Base-by-base conservation (phyloP, 1,140 invertebrate genomes). In the Hirudo medicinalis region DNA sequence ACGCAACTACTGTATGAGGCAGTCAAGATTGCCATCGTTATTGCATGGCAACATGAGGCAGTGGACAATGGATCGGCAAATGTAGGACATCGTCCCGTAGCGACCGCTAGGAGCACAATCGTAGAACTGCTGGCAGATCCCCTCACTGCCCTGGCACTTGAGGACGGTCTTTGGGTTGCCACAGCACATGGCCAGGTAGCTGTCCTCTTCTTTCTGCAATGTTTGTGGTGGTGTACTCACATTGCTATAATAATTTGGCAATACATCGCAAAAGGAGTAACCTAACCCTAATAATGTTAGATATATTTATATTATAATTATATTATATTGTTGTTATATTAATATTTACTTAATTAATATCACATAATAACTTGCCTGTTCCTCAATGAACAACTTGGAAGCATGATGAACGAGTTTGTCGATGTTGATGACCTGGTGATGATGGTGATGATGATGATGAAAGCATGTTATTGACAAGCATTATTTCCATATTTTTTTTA, bases 51-150 rank as follows among this genome's bases (percentile, higher is more conserved):
- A 70, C 15, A 77, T 60, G n/a, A 82, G 57, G 13, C 74, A 73
- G 15, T 76, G 75, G 0, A 77, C 89, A 20, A 92, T 86, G 60
- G 93, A 90, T 77, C 91, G 87, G 40, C 92, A 91, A 76, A 99
- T 87, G 78, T 98, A 99, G 0, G 93, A 95, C 91, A 97, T 97
- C 22, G 95, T 97, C 71, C 96, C 96, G 82, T 88, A 97, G 78
- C 89, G 89, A 57, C 96, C 96, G 80, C 92, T 96, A 8, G 96
- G 96, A 25, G 96, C 95, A 80, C 89, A 92, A 81, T 99, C 96
- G 81, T 97, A 99, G 78, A 99, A 91, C 82, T 96, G 92, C 82
- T 92, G 90, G 82, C 95, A 98, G 73, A 99, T 92, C 73, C 90
- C 91, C 0, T 90, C 92, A 54, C 92, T 91, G 53, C 94, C 94